Evolutionary conservation across 2,113 vertebrate genomes (phyloP).

Genomic region (Neopipo cinnamomea): DNA sequence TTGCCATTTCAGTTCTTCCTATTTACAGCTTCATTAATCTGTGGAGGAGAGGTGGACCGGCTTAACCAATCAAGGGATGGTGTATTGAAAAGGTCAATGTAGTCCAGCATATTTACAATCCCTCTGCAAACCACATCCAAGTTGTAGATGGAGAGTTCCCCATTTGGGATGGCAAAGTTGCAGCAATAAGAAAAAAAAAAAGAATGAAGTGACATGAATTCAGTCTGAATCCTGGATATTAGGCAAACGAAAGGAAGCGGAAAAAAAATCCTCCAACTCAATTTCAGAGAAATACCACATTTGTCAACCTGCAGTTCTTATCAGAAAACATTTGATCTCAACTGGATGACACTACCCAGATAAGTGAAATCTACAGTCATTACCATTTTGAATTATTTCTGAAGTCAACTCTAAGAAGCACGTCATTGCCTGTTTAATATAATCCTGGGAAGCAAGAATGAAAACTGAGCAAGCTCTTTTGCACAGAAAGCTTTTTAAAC

Average conservation of each 20-base stretch:
- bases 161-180: neutral
- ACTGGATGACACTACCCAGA: neutral
- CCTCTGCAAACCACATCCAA: neutral
- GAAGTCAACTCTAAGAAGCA: neutral
- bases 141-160: neutral
- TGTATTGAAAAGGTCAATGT: constrained; percentile 35
- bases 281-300: neutral
- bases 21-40: constrained; percentile 71
- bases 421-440: neutral
- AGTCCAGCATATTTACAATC: constrained; percentile 29
- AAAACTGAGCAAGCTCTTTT: neutral
- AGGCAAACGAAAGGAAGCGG: constrained; percentile 3
- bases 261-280: neutral
- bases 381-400: neutral
- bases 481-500: neutral
- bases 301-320: neutral
- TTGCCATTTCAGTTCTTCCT: constrained; percentile 63
- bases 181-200: neutral
- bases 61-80: neutral
- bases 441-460: neutral
- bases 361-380: neutral
- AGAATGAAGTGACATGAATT: neutral
- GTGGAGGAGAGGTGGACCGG: constrained; percentile 18
- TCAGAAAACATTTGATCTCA: neutral
- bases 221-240: neutral